These are phyloP conservation scores for Chromis chromis DNA, from an alignment of 2,797 vertebrate species.

Conservation along the genomic window DNA sequence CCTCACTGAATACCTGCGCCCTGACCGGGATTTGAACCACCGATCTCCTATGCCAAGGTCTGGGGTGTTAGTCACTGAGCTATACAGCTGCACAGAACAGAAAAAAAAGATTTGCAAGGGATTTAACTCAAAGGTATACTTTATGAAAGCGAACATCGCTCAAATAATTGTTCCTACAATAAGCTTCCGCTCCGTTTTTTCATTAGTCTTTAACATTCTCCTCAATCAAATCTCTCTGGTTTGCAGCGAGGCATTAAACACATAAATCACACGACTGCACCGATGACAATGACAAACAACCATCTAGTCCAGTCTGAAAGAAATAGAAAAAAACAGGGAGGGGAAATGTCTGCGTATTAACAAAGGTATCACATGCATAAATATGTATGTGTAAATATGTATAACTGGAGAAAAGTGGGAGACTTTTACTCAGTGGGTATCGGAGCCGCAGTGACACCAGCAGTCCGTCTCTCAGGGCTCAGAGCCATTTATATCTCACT, in stretches of 20 bases:
- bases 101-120: neutral
- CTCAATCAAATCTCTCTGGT: conserved; percentile 23
- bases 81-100: too few relatives aligned
- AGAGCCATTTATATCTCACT: conserved; percentile 61
- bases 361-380: conserved; percentile 1
- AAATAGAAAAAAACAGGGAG: neutral
- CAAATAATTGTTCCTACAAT: conserved; percentile 11
- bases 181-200: conserved; percentile 6
- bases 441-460: conserved; percentile 37
- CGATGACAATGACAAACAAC: conserved; percentile 29
- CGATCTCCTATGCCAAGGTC: too few relatives aligned
- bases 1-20: too few relatives aligned
- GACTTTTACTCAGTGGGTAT: conserved; percentile 29
- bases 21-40: too few relatives aligned
- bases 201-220: conserved; percentile 25
- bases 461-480: conserved; percentile 53
- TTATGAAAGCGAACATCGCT: conserved; percentile 8
- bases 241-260: conserved; percentile 6
- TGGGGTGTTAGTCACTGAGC: too few relatives aligned
- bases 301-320: neutral
- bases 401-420: conserved; percentile 8
- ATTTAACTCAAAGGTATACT: neutral
- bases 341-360: neutral
- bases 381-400: conserved; percentile 9
- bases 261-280: conserved; percentile 45